Conservation (phyloP, 2,888 invertebrate genomes). For the Drosophila percnosoma region DNA sequence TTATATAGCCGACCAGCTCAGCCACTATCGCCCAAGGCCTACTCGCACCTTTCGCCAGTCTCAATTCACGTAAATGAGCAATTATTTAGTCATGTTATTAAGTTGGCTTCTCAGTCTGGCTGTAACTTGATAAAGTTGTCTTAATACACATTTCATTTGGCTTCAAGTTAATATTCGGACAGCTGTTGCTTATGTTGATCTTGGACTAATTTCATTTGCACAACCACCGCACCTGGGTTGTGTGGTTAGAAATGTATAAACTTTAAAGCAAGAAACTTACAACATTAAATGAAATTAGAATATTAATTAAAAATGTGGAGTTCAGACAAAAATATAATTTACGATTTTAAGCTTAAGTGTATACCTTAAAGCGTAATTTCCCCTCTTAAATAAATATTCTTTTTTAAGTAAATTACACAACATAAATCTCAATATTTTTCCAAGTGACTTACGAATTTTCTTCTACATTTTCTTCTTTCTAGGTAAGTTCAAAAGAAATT, state of each 20-base stretch:
- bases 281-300: not conserved
- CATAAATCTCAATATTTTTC: slow-evolving; percentile 22
- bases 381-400: slow-evolving; percentile 6
- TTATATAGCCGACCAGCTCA: not conserved
- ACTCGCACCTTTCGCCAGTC: slow-evolving; percentile 12
- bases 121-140: slow-evolving; percentile 41
- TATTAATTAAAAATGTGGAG: not conserved
- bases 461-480: slow-evolving; percentile 32
- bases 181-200: slow-evolving; percentile 35
- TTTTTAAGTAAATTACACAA: slow-evolving; percentile 23
- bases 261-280: not conserved
- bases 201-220: slow-evolving; percentile 43
- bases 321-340: not conserved
- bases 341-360: not conserved
- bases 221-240: not conserved
- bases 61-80: slow-evolving; percentile 67
- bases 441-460: slow-evolving; percentile 25
- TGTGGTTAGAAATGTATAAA: not conserved
- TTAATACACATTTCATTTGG: slow-evolving; percentile 36
- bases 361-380: not conserved
- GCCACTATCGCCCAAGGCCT: not conserved
- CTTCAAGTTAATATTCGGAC: slow-evolving; percentile 27
- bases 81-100: slow-evolving; percentile 70
- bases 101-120: slow-evolving; percentile 38
- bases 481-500: slow-evolving; percentile 41